Base-by-base conservation (phyloP, 1,140 invertebrate species). In the Drosophila repletoides region DNA sequence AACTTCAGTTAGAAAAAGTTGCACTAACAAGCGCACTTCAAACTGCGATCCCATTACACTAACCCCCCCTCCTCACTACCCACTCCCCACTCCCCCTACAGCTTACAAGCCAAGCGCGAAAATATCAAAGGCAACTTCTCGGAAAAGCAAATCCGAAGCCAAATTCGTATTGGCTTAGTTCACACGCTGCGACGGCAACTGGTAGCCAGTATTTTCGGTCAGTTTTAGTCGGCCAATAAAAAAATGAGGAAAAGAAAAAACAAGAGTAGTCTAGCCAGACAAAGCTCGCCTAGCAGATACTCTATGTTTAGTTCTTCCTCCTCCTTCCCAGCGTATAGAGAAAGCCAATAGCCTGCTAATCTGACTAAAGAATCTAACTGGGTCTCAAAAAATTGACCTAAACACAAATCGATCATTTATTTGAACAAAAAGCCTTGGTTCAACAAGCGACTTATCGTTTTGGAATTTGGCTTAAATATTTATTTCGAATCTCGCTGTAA, bases 111-210 rank as follows among this genome's bases (percentile, higher is more conserved):
- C 41, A 10, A 58, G 41, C 70, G 64, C 69, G 65, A 67, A 83
- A 83, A 86, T 84, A 84, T 86, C 80, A 84, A 84, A 84, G 80
- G 79, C 74, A 64, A 53, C 55, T 33, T 51, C 21, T 28, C 46
- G 17, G 9, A 17, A 22, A 34, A 59, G 26, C 29, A 48, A 45
- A 38, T 48, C 45, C 58, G 59, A 45, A 46, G 45, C 29, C 40
- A 61, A 59, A 65, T 52, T 65, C 63, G 46, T 22, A 53, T 48
- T 68, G 64, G 53, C 31, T 52, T 46, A 65, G 80, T 84, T 84
- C 79, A 86, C 79, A 84, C 80, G 79, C 80, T 69, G 45, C 58
- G 65, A 46, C 28, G 33, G n/a, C n/a, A n/a, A 10, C 21, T 45
- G 33, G 68, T 36, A 49, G 67, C 60, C 61, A 46, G 14, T 21